These are phyloP conservation scores for Hetaerina titia DNA, from an alignment of 2,888 invertebrate genomes.

Conservation along the genomic window DNA sequence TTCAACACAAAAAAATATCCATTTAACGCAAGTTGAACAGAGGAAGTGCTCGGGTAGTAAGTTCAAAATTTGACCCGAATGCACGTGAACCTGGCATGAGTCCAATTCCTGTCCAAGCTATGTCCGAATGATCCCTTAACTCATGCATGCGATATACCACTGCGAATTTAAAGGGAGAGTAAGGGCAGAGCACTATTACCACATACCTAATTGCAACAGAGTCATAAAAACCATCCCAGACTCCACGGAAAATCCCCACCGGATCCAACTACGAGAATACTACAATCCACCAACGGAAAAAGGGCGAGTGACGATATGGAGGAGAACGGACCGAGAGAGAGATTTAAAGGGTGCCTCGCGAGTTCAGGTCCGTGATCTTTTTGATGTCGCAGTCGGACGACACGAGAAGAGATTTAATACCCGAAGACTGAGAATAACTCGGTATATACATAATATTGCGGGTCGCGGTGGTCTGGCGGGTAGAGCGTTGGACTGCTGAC, in stretches of 20 bases:
- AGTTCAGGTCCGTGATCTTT: no score
- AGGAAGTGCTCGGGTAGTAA: not conserved
- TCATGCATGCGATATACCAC: not conserved
- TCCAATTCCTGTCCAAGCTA: not conserved
- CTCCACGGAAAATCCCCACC: not conserved
- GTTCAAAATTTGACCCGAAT: slow-evolving; percentile 24
- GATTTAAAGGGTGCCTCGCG: no score
- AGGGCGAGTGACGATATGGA: no score
- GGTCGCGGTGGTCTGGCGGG: no score
- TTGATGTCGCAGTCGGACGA: no score
- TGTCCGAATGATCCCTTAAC: not conserved
- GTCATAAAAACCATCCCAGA: not conserved
- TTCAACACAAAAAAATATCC: not conserved
- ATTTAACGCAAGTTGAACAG: not conserved
- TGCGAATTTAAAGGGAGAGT: not conserved
- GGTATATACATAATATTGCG: no score
- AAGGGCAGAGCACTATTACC: not conserved
- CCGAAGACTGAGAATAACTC: no score
- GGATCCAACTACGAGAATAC: not conserved
- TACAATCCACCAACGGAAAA: not conserved
- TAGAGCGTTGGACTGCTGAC: no score
- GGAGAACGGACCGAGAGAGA: no score
- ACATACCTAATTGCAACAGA: not conserved
- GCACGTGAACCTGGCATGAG: not conserved
- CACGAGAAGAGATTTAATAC: no score